Percentiles rank a stretch among this genome's conserved stretches.
Conservation (phyloP, 2,888 invertebrate genomes). For the Conistra vaccinii region DNA sequence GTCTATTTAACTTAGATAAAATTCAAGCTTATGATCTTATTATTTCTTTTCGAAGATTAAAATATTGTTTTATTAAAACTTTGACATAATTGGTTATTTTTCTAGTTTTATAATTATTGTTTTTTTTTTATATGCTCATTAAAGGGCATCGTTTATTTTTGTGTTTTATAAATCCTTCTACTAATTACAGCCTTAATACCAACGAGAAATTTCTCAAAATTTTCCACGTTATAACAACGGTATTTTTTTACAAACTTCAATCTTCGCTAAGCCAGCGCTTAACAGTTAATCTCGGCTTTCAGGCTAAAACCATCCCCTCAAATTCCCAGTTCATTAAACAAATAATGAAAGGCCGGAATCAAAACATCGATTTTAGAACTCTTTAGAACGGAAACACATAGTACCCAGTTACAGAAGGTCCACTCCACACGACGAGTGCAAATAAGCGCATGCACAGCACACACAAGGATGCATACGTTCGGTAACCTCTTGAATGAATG, state of each 20-base stretch:
- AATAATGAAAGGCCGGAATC: constrained; percentile 45
- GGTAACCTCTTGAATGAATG: too few relatives aligned
- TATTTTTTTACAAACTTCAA: constrained; percentile 25
- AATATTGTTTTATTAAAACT: not conserved
- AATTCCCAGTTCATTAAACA: constrained; percentile 53
- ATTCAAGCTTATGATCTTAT: not conserved
- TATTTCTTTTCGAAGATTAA: not conserved
- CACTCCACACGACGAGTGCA: too few relatives aligned
- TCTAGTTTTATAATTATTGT: too few relatives aligned
- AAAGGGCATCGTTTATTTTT: not conserved
- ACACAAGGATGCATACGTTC: too few relatives aligned
- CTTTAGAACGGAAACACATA: not conserved
- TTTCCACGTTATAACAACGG: not conserved
- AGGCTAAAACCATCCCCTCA: constrained; percentile 4
- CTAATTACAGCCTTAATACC: not conserved
- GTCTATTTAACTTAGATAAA: not conserved
- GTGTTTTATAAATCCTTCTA: not conserved
- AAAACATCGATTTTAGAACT: constrained; percentile 45
- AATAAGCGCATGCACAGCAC: too few relatives aligned
- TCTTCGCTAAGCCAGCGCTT: constrained; percentile 29
- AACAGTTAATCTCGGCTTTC: constrained; percentile 40
- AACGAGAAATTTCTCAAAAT: not conserved
- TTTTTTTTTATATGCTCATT: not conserved
- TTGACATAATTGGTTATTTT: not conserved
- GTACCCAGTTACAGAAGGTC: not conserved